Conservation (phyloP, 2,113 vertebrate species). For the Ceratotherium simum region DNA sequence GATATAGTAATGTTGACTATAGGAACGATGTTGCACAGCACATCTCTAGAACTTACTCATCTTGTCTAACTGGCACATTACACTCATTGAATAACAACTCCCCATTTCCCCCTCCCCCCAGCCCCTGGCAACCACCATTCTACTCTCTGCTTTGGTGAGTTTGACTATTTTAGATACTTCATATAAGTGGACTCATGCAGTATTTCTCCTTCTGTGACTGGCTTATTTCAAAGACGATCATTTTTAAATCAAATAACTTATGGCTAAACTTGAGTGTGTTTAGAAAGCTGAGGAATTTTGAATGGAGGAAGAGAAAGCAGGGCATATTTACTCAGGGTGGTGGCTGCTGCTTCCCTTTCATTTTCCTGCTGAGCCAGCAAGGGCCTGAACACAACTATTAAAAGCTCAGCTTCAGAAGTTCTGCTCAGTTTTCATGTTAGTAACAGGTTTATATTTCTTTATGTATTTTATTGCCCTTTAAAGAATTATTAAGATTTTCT, state of each 20-base stretch:
- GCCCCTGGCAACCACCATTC: background rate
- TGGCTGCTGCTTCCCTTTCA: slow-evolving; percentile 70
- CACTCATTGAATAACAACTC: background rate
- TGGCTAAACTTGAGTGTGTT: slow-evolving; percentile 10
- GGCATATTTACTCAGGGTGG: slow-evolving; percentile 71
- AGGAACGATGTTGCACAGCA: background rate
- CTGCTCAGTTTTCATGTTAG: slow-evolving; percentile 45
- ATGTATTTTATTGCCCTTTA: slow-evolving; percentile 40
- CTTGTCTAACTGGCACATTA: background rate
- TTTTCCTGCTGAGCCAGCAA: slow-evolving; percentile 82
- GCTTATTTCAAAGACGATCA: slow-evolving; percentile 39
- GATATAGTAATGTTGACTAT: background rate
- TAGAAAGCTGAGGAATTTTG: slow-evolving; percentile 67
- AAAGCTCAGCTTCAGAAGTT: slow-evolving; percentile 73
- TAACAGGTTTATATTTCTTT: slow-evolving; percentile 38
- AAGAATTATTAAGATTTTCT: slow-evolving; percentile 35
- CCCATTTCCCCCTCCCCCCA: background rate
- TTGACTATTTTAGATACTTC: background rate
- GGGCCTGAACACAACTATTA: slow-evolving; percentile 74
- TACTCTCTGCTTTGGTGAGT: background rate
- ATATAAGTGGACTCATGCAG: background rate
- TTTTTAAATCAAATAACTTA: slow-evolving; percentile 41
- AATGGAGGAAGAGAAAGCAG: slow-evolving; percentile 79
- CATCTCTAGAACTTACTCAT: background rate
- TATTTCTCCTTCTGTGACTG: background rate